These are phyloP conservation scores for Notocelia uddmanniana DNA, from an alignment of 2,888 invertebrate genomes.

Conservation along the genomic window DNA sequence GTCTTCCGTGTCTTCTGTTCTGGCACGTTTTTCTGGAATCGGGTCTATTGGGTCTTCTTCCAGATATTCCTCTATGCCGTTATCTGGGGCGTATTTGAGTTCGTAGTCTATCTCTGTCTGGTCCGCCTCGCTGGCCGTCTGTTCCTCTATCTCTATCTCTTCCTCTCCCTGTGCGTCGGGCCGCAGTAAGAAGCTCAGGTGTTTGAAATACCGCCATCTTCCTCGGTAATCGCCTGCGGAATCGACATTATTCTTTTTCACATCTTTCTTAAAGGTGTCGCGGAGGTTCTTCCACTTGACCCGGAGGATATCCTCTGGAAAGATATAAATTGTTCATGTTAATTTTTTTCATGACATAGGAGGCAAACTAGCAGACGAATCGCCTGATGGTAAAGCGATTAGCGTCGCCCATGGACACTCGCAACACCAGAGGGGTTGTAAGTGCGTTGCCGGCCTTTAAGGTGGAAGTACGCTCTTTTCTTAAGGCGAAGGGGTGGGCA, in stretches of 20 bases:
- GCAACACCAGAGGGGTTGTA: no score
- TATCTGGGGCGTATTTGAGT: constrained; percentile 30
- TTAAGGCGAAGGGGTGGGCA: no score
- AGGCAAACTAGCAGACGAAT: no score
- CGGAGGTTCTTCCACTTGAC: constrained; percentile 69
- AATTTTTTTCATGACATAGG: no score
- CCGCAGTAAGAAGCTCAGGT: constrained; percentile 20
- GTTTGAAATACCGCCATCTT: constrained; percentile 62
- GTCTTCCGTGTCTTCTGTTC: constrained; percentile 54
- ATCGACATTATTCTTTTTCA: constrained; percentile 51
- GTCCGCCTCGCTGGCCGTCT: constrained; percentile 23
- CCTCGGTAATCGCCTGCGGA: constrained; percentile 55
- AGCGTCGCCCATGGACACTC: no score
- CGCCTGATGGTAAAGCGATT: no score
- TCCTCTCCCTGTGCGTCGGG: constrained; percentile 3
- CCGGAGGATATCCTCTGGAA: constrained; percentile 60
- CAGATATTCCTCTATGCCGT: constrained; percentile 31
- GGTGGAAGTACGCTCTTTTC: no score
- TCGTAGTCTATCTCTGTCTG: constrained; percentile 24
- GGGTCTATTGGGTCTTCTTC: constrained; percentile 53
- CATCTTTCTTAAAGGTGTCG: constrained; percentile 61
- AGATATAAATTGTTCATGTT: constrained; percentile 17
- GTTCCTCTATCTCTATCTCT: background rate
- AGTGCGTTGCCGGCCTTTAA: no score
- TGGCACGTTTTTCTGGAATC: constrained; percentile 51